Evolutionary conservation across 1,140 invertebrate species (phyloP).

Genomic region (Augochlora pura): DNA sequence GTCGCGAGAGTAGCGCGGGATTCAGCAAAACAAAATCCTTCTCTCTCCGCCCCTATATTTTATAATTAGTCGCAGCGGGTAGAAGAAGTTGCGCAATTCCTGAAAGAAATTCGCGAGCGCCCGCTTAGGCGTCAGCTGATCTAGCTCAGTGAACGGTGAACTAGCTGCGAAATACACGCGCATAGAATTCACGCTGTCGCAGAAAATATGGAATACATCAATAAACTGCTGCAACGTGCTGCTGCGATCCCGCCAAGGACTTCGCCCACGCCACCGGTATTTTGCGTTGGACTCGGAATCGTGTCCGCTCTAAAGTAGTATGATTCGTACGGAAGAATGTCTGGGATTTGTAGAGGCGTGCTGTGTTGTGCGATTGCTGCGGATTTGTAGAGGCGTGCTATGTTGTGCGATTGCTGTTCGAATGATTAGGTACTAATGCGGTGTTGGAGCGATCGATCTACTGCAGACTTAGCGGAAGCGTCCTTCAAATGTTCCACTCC

Average conservation of each 20-base stretch:
- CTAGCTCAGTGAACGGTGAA: slow-evolving; percentile 24
- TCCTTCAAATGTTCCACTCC: too few species aligned
- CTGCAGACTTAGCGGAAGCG: too few species aligned
- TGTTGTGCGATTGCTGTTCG: too few species aligned
- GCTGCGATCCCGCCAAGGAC: slow-evolving; percentile 52
- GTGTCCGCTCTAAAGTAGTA: too few species aligned
- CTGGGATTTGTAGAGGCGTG: too few species aligned
- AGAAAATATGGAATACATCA: slow-evolving; percentile 71
- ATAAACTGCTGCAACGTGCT: slow-evolving; percentile 66
- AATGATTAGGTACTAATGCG: too few species aligned
- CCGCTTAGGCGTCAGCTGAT: slow-evolving; percentile 61
- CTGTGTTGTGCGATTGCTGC: too few species aligned
- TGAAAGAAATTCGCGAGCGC: slow-evolving; percentile 59
- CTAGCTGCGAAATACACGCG: background rate
- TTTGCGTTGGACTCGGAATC: slow-evolving; percentile 15
- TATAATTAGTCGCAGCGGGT: slow-evolving; percentile 69
- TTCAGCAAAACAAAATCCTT: slow-evolving; percentile 51
- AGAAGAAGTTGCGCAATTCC: slow-evolving; percentile 69
- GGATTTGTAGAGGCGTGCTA: too few species aligned
- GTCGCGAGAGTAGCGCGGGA: slow-evolving; percentile 39
- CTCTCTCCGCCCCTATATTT: slow-evolving; percentile 59
- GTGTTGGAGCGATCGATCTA: too few species aligned
- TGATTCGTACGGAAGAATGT: too few species aligned
- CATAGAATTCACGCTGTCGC: background rate
- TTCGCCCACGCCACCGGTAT: slow-evolving; percentile 58